A percentile compares a stretch with the other conserved stretches of the same genome.
Conservation (phyloP, 2,888 invertebrate species). For the Parascotia fuliginaria region DNA sequence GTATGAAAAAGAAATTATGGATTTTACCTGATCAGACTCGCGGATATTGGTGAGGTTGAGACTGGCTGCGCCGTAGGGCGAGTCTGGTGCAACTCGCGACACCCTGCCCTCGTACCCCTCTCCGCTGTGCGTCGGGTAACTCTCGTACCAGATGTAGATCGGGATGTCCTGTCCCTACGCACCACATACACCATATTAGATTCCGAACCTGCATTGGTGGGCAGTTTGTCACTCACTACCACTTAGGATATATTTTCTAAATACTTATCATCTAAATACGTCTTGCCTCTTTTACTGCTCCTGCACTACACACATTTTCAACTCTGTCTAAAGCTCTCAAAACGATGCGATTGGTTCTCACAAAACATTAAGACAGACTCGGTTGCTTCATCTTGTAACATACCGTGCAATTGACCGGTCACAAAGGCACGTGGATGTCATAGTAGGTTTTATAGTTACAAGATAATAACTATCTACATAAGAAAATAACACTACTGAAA, state of each 20-base stretch:
- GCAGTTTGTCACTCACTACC: slow-evolving; percentile 42
- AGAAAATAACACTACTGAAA: slow-evolving; percentile 36
- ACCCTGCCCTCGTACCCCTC: slow-evolving; percentile 97
- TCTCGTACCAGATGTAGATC: slow-evolving; percentile 99
- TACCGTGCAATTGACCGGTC: slow-evolving; percentile 26
- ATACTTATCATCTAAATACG: slow-evolving; percentile 46
- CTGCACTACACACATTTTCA: slow-evolving; percentile 51
- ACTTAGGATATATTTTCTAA: slow-evolving; percentile 37
- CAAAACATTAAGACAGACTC: slow-evolving; percentile 47
- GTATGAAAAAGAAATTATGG: neutral
- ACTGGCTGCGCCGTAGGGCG: slow-evolving; percentile 95
- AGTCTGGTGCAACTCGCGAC: slow-evolving; percentile 94
- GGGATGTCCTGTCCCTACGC: slow-evolving; percentile 97
- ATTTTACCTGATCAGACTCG: slow-evolving; percentile 93
- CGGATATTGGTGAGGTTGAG: slow-evolving; percentile 98
- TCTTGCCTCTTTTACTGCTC: slow-evolving; percentile 41
- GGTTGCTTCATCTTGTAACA: slow-evolving; percentile 44
- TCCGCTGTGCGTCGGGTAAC: slow-evolving; percentile 98
- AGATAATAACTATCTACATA: slow-evolving; percentile 43
- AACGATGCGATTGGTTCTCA: slow-evolving; percentile 41
- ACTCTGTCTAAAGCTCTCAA: slow-evolving; percentile 59
- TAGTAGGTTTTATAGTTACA: slow-evolving; percentile 42
- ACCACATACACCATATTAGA: slow-evolving; percentile 54
- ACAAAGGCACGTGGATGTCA: slow-evolving; percentile 31
- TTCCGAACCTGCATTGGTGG: slow-evolving; percentile 52